Evolutionary conservation across 2,888 invertebrate species (phyloP).

Genomic region (Ecdyonurus torrentis): DNA sequence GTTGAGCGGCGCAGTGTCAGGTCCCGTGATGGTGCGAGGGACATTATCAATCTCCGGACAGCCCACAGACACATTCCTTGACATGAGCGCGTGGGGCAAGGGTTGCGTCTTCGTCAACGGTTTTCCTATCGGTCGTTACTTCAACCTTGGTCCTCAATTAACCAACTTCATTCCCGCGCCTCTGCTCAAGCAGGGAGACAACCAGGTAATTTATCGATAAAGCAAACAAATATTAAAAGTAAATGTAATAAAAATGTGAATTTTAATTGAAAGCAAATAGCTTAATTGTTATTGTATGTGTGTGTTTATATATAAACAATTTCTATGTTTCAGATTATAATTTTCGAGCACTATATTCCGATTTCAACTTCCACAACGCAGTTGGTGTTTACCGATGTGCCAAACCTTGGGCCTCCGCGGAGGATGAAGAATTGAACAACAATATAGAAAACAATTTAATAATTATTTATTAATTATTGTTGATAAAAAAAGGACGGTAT

Average conservation of each 20-base stretch:
- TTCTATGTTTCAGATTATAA: conserved; percentile 15
- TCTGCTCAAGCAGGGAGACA: conserved; percentile 40
- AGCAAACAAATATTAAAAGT: background rate
- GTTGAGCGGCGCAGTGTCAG: conserved; percentile 18
- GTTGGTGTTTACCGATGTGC: conserved; percentile 15
- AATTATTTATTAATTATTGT: too few relatives aligned
- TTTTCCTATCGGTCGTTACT: conserved; percentile 73
- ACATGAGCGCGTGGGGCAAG: conserved; percentile 69
- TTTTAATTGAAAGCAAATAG: too few relatives aligned
- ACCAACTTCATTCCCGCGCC: conserved; percentile 71
- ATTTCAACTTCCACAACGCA: too few relatives aligned
- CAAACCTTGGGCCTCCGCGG: conserved; percentile 14
- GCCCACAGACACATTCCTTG: conserved; percentile 59
- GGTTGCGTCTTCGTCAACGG: conserved; percentile 66
- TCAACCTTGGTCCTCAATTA: conserved; percentile 65
- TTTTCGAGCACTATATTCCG: conserved; percentile 18
- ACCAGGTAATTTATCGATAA: too few relatives aligned
- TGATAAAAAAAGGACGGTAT: too few relatives aligned
- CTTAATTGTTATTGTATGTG: too few relatives aligned
- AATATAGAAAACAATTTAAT: too few relatives aligned
- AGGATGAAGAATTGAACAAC: too few relatives aligned
- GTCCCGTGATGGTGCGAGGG: conserved; percentile 39
- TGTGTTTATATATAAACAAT: conserved; percentile 6
- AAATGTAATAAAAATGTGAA: background rate
- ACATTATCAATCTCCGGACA: conserved; percentile 27